phyloP scores from a whole-genome alignment of 2,888 invertebrate genomes.

The Allacma fusca region DNA sequence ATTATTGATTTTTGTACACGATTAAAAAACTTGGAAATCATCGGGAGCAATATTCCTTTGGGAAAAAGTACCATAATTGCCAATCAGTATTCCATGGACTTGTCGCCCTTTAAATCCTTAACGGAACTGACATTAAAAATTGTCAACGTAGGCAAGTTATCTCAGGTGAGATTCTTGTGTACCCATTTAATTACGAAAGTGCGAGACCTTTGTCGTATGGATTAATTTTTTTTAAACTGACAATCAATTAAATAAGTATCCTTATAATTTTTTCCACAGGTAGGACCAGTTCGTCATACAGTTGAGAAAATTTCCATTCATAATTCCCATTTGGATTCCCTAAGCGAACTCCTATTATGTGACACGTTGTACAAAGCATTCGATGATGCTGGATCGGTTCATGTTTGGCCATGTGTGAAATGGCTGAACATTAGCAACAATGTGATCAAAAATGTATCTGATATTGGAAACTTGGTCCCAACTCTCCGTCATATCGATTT shows the following conservation, averaged over 20 bases:
- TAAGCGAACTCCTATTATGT: conserved; percentile 83
- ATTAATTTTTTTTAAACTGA: too few species aligned
- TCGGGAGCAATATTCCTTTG: conserved; percentile 74
- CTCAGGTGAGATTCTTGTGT: conserved; percentile 45
- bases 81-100: conserved; percentile 79
- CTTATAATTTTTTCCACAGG: too few species aligned
- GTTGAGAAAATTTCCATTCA: conserved; percentile 73
- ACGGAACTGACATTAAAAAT: conserved; percentile 72
- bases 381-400: conserved; percentile 65
- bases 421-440: conserved; percentile 66
- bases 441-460: conserved; percentile 62
- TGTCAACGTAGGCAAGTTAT: conserved; percentile 67
- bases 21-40: conserved; percentile 73
- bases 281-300: conserved; percentile 71
- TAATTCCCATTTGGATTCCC: conserved; percentile 72
- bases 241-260: too few species aligned
- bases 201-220: background rate
- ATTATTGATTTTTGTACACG: conserved; percentile 87
- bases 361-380: conserved; percentile 80
- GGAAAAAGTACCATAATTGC: conserved; percentile 86
- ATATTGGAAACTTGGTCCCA: conserved; percentile 56
- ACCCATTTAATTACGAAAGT: background rate
- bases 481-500: conserved; percentile 55
- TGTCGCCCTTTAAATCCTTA: conserved; percentile 83
- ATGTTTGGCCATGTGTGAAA: conserved; percentile 65